phyloP scores from a whole-genome alignment of 2,113 vertebrate genomes.

The Taxidea taxus region DNA sequence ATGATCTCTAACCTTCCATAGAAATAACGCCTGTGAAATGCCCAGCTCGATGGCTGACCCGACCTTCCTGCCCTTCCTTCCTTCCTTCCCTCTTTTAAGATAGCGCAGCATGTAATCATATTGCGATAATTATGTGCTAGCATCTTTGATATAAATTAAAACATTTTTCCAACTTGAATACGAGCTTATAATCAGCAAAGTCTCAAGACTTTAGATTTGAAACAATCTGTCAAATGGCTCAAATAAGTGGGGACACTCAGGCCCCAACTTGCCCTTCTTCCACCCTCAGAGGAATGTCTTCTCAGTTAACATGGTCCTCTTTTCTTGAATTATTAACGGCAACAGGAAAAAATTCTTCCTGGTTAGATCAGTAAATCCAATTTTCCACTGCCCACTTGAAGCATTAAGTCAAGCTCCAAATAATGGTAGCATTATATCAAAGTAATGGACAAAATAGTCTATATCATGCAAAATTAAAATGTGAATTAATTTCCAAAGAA shows the following conservation, averaged over 20 bases:
- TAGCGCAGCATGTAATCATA: background rate
- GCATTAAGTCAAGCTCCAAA: background rate
- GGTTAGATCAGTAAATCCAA: background rate
- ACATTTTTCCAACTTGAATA: background rate
- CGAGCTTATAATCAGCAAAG: background rate
- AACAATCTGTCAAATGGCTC: background rate
- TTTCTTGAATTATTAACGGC: background rate
- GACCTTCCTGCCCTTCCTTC: accelerated
- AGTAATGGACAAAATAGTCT: constrained; percentile 13
- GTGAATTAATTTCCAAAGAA: background rate
- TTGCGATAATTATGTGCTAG: background rate
- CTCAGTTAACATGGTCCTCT: background rate
- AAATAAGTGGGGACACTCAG: background rate
- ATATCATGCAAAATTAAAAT: constrained; percentile 45
- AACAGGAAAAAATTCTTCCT: background rate
- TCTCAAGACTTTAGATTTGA: constrained; percentile 12
- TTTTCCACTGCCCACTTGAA: background rate
- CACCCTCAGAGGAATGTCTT: background rate
- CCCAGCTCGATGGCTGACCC: background rate
- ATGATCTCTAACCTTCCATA: background rate
- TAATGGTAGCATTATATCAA: constrained; percentile 26
- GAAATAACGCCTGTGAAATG: background rate
- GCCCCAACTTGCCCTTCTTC: background rate
- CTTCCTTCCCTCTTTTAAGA: background rate
- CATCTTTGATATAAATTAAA: background rate